Conservation (phyloP, 2,113 vertebrate genomes). For the Pithys albifrons region DNA sequence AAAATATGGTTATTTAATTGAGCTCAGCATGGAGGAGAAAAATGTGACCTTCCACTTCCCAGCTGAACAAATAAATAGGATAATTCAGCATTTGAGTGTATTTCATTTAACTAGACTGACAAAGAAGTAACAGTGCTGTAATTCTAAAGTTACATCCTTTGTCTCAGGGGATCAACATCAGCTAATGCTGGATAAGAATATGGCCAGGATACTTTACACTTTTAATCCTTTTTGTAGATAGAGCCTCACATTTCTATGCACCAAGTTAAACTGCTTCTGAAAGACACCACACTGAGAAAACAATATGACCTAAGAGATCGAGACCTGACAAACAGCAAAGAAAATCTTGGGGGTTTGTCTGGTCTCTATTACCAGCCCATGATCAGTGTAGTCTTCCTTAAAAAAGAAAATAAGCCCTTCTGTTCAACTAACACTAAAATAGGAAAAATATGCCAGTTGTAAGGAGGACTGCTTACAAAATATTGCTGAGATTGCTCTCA, state of each 20-base stretch:
- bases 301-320: not conserved
- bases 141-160: not conserved
- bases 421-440: conserved; percentile 7
- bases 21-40: not conserved
- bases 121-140: not conserved
- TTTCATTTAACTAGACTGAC: not conserved
- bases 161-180: not conserved
- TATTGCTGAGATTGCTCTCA: not conserved
- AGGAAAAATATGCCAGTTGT: not conserved
- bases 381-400: conserved; percentile 24
- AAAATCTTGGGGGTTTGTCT: not conserved
- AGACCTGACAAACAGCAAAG: not conserved
- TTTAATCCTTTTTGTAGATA: not conserved
- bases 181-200: not conserved
- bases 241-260: not conserved
- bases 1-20: not conserved
- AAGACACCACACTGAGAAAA: conserved; percentile 15
- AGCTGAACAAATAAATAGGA: not conserved
- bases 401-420: conserved; percentile 16
- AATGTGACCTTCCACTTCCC: not conserved
- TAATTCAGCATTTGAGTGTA: not conserved
- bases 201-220: not conserved
- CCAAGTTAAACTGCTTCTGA: not conserved
- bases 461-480: not conserved
- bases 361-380: not conserved